Evolutionary conservation across 2,797 vertebrate species (phyloP), one percentile per base, ranked within the genome.

Genomic region (Ctenopoma kingsleyae): DNA sequence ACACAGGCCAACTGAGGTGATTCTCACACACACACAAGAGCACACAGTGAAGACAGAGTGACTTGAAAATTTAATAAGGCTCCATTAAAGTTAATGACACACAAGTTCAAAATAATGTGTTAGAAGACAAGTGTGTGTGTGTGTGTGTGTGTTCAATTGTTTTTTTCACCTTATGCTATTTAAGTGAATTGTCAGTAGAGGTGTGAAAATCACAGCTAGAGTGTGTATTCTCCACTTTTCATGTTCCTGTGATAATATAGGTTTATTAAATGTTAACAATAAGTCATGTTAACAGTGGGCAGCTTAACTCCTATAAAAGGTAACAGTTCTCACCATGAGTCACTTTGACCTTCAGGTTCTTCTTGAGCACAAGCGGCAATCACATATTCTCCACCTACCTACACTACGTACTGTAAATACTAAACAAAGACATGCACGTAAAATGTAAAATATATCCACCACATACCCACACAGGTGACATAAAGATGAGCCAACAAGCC

Each of bases 21-120:
- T 27, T 41, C 46, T 40, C 55, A 70, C 41, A 51, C 5, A 41
- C 20, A 61, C 12, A 35, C 54, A 36, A 11, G n/a, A 23, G 63
- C 58, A 75, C 53, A 47, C 8, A 40, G 30, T 2, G 16, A 74
- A 80, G 74, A 74, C 58, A 72, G 61, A 67, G 46, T 11, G 50
- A 59, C 70, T 80, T 84, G 58, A 80, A 85, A 67, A 64, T 80
- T 78, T 80, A 62, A 89, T 86, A 71, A 83, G 80, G 69, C 69
- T 59, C 75, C 63, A 85, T 87, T 77, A 87, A 85, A 87, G 67
- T 86, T 84, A 83, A 87, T 91, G 86, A 82, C 62, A 84, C 65
- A 74, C 64, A 61, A 78, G 74, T 86, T 64, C 61, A 81, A 81
- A 87, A 78, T 79, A 83, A 77, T 87, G 51, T 71, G 46, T 82